Conservation (phyloP, 2,888 invertebrate species). For the Norana najaformis region DNA sequence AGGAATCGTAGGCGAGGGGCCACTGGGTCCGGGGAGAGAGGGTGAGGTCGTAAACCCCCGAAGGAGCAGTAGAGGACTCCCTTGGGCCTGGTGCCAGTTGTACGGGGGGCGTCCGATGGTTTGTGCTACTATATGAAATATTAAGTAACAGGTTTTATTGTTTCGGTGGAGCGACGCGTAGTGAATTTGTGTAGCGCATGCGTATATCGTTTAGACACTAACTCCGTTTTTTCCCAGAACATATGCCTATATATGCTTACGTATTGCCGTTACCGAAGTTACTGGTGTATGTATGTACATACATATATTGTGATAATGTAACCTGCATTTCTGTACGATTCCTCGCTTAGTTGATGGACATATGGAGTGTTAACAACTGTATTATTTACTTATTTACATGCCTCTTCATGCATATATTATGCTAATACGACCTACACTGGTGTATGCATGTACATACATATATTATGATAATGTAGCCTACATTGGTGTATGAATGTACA, state of each 20-base stretch:
- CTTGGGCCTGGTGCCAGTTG: background rate
- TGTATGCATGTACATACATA: background rate
- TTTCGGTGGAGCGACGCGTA: background rate
- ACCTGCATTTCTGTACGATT: background rate
- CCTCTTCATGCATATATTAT: no score
- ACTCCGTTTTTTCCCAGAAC: no score
- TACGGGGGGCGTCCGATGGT: background rate
- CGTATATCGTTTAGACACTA: background rate
- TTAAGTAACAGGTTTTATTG: background rate
- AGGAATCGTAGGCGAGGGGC: no score
- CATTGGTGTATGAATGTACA: background rate
- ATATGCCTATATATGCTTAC: background rate
- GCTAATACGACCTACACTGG: no score
- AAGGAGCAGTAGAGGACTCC: background rate
- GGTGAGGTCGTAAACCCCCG: background rate
- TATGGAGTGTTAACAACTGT: no score
- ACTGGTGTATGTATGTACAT: no score
- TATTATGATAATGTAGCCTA: background rate
- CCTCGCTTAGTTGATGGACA: no score
- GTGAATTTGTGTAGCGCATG: background rate
- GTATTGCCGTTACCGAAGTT: no score
- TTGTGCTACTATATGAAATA: background rate
- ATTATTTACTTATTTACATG: no score
- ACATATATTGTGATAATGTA: background rate
- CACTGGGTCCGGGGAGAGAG: background rate